phyloP scores from a whole-genome alignment of 2,797 vertebrate genomes.

The Xiphophorus birchmanni region DNA sequence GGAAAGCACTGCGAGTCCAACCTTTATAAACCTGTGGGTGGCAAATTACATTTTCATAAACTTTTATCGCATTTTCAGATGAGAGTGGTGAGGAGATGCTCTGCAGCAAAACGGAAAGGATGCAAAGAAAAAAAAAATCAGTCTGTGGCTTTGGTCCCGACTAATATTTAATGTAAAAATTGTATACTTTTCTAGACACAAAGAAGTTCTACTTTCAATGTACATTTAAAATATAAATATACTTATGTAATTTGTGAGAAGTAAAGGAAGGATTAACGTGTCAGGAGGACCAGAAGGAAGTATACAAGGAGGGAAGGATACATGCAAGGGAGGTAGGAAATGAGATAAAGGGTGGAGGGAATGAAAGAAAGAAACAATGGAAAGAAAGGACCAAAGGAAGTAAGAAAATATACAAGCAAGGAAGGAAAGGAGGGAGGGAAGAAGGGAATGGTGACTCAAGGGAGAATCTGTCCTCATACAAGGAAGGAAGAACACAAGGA shows the following conservation, averaged over 20 bases:
- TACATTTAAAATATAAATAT: neutral
- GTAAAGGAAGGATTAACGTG: neutral
- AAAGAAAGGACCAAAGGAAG: neutral
- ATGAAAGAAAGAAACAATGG: neutral
- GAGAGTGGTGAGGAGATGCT: neutral
- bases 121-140: neutral
- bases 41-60: constrained; percentile 25
- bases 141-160: neutral
- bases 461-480: neutral
- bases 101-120: constrained; percentile 8
- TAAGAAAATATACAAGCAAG: neutral
- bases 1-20: constrained; percentile 7
- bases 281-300: neutral
- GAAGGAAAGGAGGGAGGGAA: neutral
- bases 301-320: neutral
- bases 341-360: neutral
- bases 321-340: neutral
- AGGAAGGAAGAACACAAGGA: neutral
- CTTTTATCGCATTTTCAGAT: constrained; percentile 20
- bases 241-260: neutral
- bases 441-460: neutral
- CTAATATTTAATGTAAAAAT: neutral
- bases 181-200: neutral
- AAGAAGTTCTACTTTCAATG: neutral
- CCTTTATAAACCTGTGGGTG: constrained; percentile 14